These are phyloP conservation scores for Mobula hypostoma DNA, from an alignment of 2,113 vertebrate species.

Conservation along the genomic window DNA sequence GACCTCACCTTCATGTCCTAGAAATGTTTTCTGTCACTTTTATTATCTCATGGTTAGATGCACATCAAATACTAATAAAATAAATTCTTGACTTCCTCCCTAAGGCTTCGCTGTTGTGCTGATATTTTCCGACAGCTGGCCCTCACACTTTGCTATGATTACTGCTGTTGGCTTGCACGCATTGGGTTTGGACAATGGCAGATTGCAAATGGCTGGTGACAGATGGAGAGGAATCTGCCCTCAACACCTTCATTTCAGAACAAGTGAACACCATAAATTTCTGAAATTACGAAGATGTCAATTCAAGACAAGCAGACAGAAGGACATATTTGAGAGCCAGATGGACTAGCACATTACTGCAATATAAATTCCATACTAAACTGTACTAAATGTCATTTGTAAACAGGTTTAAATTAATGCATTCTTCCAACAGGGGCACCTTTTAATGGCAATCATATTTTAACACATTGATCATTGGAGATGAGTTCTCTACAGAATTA, in stretches of 20 bases:
- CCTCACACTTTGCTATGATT: slow-evolving; percentile 51
- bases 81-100: slow-evolving; percentile 49
- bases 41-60: slow-evolving; percentile 55
- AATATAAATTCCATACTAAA: slow-evolving; percentile 61
- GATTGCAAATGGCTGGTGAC: slow-evolving; percentile 62
- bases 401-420: slow-evolving; percentile 62
- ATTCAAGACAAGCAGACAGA: slow-evolving; percentile 66
- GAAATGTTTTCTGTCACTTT: slow-evolving; percentile 46
- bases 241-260: slow-evolving; percentile 58
- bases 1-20: slow-evolving; percentile 48
- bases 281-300: slow-evolving; percentile 70
- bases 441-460: slow-evolving; percentile 74
- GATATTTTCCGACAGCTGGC: slow-evolving; percentile 58
- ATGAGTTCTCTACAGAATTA: slow-evolving; percentile 63
- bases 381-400: slow-evolving; percentile 59
- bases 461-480: slow-evolving; percentile 72
- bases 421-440: slow-evolving; percentile 55
- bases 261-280: slow-evolving; percentile 63
- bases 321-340: slow-evolving; percentile 59
- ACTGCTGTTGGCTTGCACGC: slow-evolving; percentile 54
- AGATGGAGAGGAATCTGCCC: slow-evolving; percentile 72
- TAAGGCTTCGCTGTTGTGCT: slow-evolving; percentile 52
- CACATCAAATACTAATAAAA: slow-evolving; percentile 51
- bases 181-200: slow-evolving; percentile 59
- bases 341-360: slow-evolving; percentile 58